A percentile compares a stretch with the other conserved stretches of the same genome.
These are phyloP conservation scores for Sitta europaea DNA, from an alignment of 2,113 vertebrate genomes.

Conservation along the genomic window DNA sequence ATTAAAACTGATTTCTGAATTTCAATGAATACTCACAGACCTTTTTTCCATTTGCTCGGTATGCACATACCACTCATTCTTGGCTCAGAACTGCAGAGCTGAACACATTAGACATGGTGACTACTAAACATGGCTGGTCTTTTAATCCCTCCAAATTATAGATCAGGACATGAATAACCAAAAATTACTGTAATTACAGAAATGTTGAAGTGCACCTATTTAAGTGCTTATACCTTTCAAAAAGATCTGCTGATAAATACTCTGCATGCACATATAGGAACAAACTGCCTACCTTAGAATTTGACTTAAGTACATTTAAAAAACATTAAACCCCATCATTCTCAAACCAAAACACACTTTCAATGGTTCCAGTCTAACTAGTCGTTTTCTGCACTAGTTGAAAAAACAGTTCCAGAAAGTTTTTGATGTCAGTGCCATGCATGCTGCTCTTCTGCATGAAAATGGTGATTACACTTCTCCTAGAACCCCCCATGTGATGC, in stretches of 20 bases:
- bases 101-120: constrained; percentile 30
- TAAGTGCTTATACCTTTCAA: not conserved
- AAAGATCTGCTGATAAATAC: not conserved
- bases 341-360: not conserved
- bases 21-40: not conserved
- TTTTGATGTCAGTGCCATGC: not conserved
- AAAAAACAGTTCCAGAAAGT: not conserved
- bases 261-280: not conserved
- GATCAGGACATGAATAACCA: not conserved
- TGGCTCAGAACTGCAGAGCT: constrained; percentile 1
- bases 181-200: not conserved
- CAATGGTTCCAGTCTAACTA: not conserved
- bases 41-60: not conserved
- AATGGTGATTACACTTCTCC: not conserved
- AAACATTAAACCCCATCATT: not conserved
- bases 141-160: constrained; percentile 9
- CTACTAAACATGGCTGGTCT: not conserved
- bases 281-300: not conserved
- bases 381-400: not conserved
- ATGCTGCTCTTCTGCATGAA: not conserved
- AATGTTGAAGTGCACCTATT: not conserved
- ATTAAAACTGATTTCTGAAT: constrained; percentile 5
- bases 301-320: not conserved
- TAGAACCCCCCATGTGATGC: not conserved
- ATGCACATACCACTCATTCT: constrained; percentile 41